Percentiles rank a stretch among this genome's conserved stretches.
Conservation (phyloP, 2,797 vertebrate genomes). For the Clarias fuscus region DNA sequence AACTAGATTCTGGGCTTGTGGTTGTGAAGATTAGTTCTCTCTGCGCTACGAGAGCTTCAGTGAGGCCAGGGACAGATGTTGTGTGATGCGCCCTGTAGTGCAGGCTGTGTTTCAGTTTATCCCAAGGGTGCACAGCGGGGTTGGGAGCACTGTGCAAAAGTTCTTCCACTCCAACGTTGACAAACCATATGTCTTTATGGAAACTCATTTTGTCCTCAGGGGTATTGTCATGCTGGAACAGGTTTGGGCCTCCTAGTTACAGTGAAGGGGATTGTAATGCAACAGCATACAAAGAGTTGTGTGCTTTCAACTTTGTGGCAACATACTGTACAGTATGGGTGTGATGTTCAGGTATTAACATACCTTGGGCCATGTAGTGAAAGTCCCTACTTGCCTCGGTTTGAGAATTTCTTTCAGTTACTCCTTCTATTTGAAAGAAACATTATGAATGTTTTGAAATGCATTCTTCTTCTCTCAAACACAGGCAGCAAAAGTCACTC, state of each 20-base stretch:
- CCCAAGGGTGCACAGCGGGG: neutral
- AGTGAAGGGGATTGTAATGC: neutral
- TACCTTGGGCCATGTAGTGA: neutral
- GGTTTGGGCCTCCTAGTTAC: neutral
- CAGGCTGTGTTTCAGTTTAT: neutral
- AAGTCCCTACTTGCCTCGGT: neutral
- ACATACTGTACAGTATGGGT: neutral
- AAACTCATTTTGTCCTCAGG: neutral
- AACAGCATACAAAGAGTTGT: neutral
- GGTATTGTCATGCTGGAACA: neutral
- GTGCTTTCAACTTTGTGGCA: neutral
- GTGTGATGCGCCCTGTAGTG: neutral
- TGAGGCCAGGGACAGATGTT: neutral
- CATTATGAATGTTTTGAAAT: neutral
- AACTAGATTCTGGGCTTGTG: neutral
- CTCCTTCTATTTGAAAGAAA: conserved; percentile 2
- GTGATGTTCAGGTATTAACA: neutral
- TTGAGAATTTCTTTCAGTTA: conserved; percentile 16
- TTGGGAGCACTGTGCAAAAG: neutral
- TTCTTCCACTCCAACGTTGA: neutral
- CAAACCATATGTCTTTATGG: neutral
- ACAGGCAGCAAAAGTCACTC: conserved; percentile 34
- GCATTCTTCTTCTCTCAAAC: conserved; percentile 36
- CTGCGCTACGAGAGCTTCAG: neutral
- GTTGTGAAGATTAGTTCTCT: neutral